phyloP scores from a whole-genome alignment of 1,140 invertebrate genomes.

The Ooceraea biroi region DNA sequence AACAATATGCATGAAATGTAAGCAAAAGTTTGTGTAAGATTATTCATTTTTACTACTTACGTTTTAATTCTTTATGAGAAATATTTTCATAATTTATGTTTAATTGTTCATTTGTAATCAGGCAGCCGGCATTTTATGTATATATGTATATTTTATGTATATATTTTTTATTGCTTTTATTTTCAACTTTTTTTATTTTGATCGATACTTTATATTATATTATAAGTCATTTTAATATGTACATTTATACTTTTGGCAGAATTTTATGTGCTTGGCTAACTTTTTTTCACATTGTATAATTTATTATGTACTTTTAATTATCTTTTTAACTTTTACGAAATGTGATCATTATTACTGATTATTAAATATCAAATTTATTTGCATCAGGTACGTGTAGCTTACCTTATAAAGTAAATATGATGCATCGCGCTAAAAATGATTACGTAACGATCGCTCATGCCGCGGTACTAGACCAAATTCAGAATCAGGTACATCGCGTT shows the following conservation, averaged over 20 bases:
- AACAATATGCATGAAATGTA: too few relatives aligned
- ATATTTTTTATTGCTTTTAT: too few relatives aligned
- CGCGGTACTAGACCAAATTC: neutral
- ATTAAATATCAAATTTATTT: neutral
- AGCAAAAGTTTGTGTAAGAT: too few relatives aligned
- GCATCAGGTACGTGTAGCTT: neutral
- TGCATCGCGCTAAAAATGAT: neutral
- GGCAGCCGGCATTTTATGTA: too few relatives aligned
- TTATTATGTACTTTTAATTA: neutral
- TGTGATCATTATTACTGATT: neutral
- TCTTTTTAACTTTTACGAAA: neutral
- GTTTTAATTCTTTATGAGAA: too few relatives aligned
- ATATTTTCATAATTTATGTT: too few relatives aligned
- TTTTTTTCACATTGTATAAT: slow-evolving; percentile 1
- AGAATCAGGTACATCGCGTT: neutral
- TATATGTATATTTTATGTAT: too few relatives aligned
- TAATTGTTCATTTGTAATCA: too few relatives aligned
- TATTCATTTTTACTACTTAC: too few relatives aligned
- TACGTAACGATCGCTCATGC: neutral
- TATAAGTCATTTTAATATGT: neutral
- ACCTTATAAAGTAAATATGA: neutral
- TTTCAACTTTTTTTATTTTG: too few relatives aligned
- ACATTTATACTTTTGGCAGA: neutral
- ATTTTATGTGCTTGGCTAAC: neutral
- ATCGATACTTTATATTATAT: too few relatives aligned